Base-by-base conservation (phyloP, 2,113 vertebrate genomes). In the Channa maculata region DNA sequence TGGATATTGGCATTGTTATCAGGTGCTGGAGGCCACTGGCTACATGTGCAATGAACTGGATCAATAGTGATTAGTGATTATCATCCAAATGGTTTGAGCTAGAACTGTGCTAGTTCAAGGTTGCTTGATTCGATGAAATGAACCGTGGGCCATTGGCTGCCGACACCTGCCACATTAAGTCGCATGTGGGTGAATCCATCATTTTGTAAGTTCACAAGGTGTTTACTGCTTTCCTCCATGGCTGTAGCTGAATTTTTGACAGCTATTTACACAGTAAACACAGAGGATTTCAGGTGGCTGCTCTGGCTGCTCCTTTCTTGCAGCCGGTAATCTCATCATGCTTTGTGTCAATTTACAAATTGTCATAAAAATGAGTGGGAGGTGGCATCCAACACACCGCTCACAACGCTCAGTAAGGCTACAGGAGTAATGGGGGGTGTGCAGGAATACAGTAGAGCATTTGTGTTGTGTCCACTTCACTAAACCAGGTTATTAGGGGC, bases 21-120 rank as follows among this genome's bases (percentile, higher is more conserved):
- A 57, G 62, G 36, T n/a, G 46, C 24, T 65, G 3, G 10, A 51
- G 39, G 53, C 60, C 58, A 38, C 67, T 63, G 44, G 51, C 59
- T 37, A 2, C 24, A 50, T 37, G 46, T 24, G 60, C 41, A 65
- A 24, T 74, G 50, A 78, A 65, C 24, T 60, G 65, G 34, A 37
- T 74, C 33, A 55, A 1, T 6, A 37, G 50, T 36, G 8, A 61
- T 65, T 49, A 39, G 66, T 49, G 55, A 62, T 62, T 33, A 63
- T 58, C 37, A 63, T 41, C 58, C 43, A 14, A 13, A 51, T 38
- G 41, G 54, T 54, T 61, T 15, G 75, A 50, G 54, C 60, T 44
- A 66, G n/a, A 13, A 71, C n/a, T 55, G 50, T 55, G 50, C 13
- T 48, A 14, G 44, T 68, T 77, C 63, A 72, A 61, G 65, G 51